Base-by-base conservation (phyloP, 2,113 vertebrate genomes). In the Silurus glanis region DNA sequence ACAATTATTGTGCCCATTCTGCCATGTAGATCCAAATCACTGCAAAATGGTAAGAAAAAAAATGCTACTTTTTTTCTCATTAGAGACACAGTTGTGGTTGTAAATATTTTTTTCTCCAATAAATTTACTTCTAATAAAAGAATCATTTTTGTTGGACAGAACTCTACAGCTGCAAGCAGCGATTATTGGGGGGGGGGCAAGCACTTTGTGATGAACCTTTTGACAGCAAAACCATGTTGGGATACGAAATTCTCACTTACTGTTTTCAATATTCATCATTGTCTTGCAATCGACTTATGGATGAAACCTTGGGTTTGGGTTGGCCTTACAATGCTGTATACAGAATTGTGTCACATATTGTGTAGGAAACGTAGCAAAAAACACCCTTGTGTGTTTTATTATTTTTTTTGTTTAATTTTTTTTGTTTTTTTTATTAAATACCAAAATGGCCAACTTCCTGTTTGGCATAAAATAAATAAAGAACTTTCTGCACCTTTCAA, bases 101-200 rank as follows among this genome's bases (percentile, higher is more conserved):
- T 94, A 93, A 91, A 92, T 94, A 94, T 91, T 89, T 90, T 87
- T 88, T 88, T 82, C 92, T 94, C 94, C 93, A 95, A 95, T 95
- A 95, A 95, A 95, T 94, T 94, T 95, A 94, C 92, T 95, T 94
- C 92, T 95, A 95, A 94, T 95, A 92, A 90, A 90, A 75, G 16
- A 56, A 1, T 49, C 59, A 45, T 56, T 71, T 85, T 37, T 72
- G 51, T 72, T 23, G n/a, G 14, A 47, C 59, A 9, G 37, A 37
- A 37, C 37, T 37, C 37, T 28, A 4, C 2, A 25, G 13, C 9
- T 25, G 17, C 10, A 66, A 55, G 21, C 10, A 28, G n/a, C 9
- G 21, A 55, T 74, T 51, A 2, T n/a, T n/a, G n/a, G 21, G 72
- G 37, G 9, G 72, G 23, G 72, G 72, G 10, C 19, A 75, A 75